phyloP scores from a whole-genome alignment of 2,888 invertebrate species.

The Proisotoma minuta region DNA sequence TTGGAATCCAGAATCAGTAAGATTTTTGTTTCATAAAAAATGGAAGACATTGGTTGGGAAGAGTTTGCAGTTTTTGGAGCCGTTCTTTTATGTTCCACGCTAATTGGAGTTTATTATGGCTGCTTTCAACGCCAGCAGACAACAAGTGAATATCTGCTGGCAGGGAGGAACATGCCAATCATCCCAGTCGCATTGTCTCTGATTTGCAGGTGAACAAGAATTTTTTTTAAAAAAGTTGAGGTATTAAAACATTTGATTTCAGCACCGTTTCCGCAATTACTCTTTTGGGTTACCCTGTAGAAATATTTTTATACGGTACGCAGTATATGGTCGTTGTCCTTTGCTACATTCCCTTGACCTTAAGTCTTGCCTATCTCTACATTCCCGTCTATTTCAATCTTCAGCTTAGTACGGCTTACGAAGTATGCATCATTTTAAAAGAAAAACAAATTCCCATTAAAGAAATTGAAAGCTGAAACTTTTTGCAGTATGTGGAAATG shows the following conservation, averaged over 20 bases:
- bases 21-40: neutral
- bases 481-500: neutral
- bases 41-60: neutral
- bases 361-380: conserved; percentile 51
- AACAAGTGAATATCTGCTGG: neutral
- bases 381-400: conserved; percentile 53
- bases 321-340: conserved; percentile 49
- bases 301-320: conserved; percentile 51
- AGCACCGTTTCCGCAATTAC: neutral
- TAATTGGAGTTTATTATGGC: neutral
- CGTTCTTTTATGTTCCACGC: neutral
- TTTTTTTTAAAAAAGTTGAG: no score
- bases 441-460: neutral
- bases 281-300: conserved; percentile 5
- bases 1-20: neutral
- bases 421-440: no score
- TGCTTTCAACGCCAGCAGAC: neutral
- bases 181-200: neutral
- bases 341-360: conserved; percentile 49
- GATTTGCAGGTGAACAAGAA: neutral
- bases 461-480: no score
- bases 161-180: neutral
- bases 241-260: neutral
- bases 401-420: conserved; percentile 52
- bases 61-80: neutral